Evolutionary conservation across 1,140 invertebrate species (phyloP), one percentile per base, ranked within the genome.

Genomic region (Conus betulinus): DNA sequence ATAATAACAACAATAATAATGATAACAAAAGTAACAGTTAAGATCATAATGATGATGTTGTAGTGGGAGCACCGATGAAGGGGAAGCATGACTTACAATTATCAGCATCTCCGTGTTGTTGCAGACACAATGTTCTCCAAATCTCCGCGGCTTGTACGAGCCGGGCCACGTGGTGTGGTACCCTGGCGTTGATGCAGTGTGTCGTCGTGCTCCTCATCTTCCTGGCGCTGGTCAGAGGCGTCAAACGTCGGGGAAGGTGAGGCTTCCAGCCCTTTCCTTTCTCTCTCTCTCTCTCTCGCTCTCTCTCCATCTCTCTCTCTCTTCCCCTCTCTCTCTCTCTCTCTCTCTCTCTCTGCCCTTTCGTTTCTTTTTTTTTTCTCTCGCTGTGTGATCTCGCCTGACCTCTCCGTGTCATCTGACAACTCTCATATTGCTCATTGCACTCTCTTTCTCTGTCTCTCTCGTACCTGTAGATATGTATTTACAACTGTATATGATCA

Each of bases 161-260:
- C 97, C 98, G 0, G 96, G 97, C 93, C 96, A 95, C 2, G 98
- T 99, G n/a, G 99, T 99, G 95, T 98, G 97, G 97, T 98, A 98
- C 93, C n/a, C 98, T 99, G 86, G 98, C 97, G 3, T 91, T 98
- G n/a, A 97, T 97, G 10, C 95, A 99, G 23, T 96, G 98, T 1
- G 96, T 98, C 0, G 97, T 98, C 79, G 99, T 98, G 98, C 97
- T 98, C 27, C 95, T 99, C 10, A 98, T 99, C 81, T 99, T 99
- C 93, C 96, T 99, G 94, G 99, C 98, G 95, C 98, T 99, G 97
- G 98, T 98, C 84, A 99, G 99, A 95, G 98, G 98, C 51, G 99
- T 99, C 55, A 98, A 6, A 98, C 98, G 3, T 98, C 98, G 0
- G 98, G 98, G 87, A 99, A 99, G 96, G 97, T 97, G 23, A 78